Base-by-base conservation (phyloP, 2,888 invertebrate genomes). In the Dioctria rufipes region DNA sequence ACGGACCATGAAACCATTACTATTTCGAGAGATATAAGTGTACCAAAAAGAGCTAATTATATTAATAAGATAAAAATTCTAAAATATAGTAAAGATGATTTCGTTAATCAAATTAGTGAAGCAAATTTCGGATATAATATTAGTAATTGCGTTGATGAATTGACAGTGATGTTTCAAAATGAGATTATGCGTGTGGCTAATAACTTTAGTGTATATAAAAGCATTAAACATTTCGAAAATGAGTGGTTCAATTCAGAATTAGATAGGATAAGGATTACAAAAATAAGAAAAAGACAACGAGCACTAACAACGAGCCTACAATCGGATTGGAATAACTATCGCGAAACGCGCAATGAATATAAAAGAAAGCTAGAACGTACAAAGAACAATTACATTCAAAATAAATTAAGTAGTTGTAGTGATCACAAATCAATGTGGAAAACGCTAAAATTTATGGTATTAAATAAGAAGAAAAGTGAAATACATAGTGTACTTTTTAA, bases 361-460 rank as follows among this genome's bases (percentile, higher is more conserved):
- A 54, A 54, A 54, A 54, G 46, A 46, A 54, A 54, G 11, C 11
- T 54, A n/a, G 54, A 54, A 54, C 4, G 4, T 11, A n/a, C 54
- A 54, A 54, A 54, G 11, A 54, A 54, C n/a, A 54, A n/a, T 11
- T 6, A 11, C 54, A 54, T 54, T 11, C 5, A 9, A 46, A 46
- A 46, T 9, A 46, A 46, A 9, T 46, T 46, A 46, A 46, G 49
- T 11, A 54, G 11, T n/a, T 54, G 54, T 54, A n/a, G 6, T n/a
- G 54, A 54, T n/a, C 54, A 54, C 2, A 54, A 54, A n/a, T 54
- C 54, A 11, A 54, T 54, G 54, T 65, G 65, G 65, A 65, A 40
- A 42, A 42, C 65, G 3, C 8, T 63, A 37, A 65, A 65, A 65
- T 65, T 40, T 9, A 3, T 65, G 8, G 65, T 65, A 9, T 40